These are phyloP conservation scores for Anas bernieri DNA, from an alignment of 2,797 vertebrate species.

Conservation along the genomic window DNA sequence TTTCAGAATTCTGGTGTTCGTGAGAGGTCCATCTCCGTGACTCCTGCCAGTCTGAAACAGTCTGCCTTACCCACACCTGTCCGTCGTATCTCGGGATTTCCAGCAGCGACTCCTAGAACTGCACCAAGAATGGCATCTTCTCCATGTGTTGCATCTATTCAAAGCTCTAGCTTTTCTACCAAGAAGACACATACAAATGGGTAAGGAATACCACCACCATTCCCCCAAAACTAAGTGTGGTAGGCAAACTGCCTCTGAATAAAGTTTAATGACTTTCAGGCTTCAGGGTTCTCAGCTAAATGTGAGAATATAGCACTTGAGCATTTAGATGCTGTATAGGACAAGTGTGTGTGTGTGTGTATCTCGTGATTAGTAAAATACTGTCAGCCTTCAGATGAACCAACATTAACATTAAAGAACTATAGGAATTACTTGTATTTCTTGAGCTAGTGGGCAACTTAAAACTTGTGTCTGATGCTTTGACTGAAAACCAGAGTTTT, in stretches of 20 bases:
- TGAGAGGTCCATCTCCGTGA: slow-evolving; percentile 35
- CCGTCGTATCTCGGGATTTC: slow-evolving; percentile 76
- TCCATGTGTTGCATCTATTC: background rate
- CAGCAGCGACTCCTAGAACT: slow-evolving; percentile 76
- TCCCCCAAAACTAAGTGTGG: background rate
- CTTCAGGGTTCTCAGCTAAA: background rate
- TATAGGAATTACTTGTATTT: background rate
- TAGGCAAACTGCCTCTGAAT: background rate
- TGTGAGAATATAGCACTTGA: background rate
- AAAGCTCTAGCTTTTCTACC: background rate
- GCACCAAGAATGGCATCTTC: slow-evolving; percentile 8
- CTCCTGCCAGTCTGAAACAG: slow-evolving; percentile 63
- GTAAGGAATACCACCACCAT: slow-evolving; percentile 64
- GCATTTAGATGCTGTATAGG: background rate
- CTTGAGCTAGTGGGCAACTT: background rate
- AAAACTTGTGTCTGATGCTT: background rate
- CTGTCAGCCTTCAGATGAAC: background rate
- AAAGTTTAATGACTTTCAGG: background rate
- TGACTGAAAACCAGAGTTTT: background rate
- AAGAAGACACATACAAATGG: slow-evolving; percentile 58
- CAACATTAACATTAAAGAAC: background rate
- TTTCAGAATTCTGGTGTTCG: slow-evolving; percentile 54
- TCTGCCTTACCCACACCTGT: slow-evolving; percentile 86
- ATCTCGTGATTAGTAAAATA: background rate
- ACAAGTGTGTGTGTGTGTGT: background rate